A percentile compares a stretch with the other conserved stretches of the same genome.
phyloP scores from a whole-genome alignment of 1,140 invertebrate genomes.

The Oedothorax gibbosus region DNA sequence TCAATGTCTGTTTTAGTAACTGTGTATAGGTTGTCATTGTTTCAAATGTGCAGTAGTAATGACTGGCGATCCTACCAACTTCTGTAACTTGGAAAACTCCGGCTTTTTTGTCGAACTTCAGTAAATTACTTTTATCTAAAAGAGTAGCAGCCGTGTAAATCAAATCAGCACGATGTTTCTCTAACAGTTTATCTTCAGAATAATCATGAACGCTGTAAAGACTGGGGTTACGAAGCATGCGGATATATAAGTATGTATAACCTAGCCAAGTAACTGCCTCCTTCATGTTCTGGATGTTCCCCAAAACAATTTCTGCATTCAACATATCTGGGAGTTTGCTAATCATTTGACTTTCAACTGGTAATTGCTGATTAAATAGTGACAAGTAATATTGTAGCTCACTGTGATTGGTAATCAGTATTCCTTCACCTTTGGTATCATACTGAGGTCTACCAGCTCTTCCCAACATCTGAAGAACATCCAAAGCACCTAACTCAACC shows the following conservation, averaged over 20 bases:
- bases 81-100: constrained; percentile 94
- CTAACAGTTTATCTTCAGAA: constrained; percentile 85
- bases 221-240: constrained; percentile 85
- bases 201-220: constrained; percentile 92
- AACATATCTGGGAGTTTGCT: constrained; percentile 90
- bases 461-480: constrained; percentile 97
- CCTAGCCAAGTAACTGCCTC: constrained; percentile 97
- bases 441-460: constrained; percentile 98
- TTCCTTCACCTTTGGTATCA: constrained; percentile 98
- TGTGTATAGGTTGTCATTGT: constrained; percentile 98
- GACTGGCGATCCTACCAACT: constrained; percentile 95
- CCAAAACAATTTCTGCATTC: constrained; percentile 97
- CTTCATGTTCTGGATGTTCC: constrained; percentile 93
- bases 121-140: constrained; percentile 90
- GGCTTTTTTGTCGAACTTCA: constrained; percentile 96
- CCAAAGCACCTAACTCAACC: constrained; percentile 96
- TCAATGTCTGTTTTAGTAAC: constrained; percentile 93
- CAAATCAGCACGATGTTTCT: constrained; percentile 91
- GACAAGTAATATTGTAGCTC: constrained; percentile 99
- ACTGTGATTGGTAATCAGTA: constrained; percentile 98
- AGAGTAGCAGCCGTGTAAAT: constrained; percentile 95
- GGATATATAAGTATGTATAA: constrained; percentile 97
- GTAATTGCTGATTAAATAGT: constrained; percentile 93
- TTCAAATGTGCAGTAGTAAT: constrained; percentile 98
- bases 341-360: constrained; percentile 75